These are phyloP conservation scores for Carassius carassius DNA, from an alignment of 2,113 vertebrate species.

Conservation along the genomic window DNA sequence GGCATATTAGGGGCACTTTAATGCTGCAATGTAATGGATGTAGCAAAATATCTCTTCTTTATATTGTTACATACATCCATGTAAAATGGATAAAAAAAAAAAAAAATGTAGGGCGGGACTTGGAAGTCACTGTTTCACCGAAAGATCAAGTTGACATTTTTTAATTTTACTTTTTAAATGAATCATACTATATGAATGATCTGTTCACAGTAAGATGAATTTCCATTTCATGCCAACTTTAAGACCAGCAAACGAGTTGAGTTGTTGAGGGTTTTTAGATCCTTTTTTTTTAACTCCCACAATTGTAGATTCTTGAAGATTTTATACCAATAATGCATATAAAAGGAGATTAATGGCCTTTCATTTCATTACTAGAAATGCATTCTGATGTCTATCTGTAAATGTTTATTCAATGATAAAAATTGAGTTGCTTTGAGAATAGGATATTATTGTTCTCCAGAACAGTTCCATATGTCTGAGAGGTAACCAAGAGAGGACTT, in stretches of 20 bases:
- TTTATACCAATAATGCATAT: conserved; percentile 21
- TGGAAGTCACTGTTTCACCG: not conserved
- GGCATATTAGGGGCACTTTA: too few species aligned
- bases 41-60: not conserved
- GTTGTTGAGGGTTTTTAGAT: not conserved
- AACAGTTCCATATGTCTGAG: conserved; percentile 44
- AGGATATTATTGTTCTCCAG: conserved; percentile 45
- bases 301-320: not conserved
- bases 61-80: not conserved
- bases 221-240: not conserved
- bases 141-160: not conserved
- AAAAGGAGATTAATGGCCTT: conserved; percentile 42
- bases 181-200: not conserved
- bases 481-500: conserved; percentile 30
- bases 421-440: conserved; percentile 44
- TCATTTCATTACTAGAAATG: conserved; percentile 34
- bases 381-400: conserved; percentile 42
- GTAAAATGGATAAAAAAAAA: not conserved
- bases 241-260: not conserved
- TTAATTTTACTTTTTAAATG: not conserved
- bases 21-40: not conserved
- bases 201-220: not conserved
- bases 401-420: conserved; percentile 56
- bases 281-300: not conserved
- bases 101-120: not conserved